phyloP scores from a whole-genome alignment of 2,888 invertebrate species.

The Luperina testacea region DNA sequence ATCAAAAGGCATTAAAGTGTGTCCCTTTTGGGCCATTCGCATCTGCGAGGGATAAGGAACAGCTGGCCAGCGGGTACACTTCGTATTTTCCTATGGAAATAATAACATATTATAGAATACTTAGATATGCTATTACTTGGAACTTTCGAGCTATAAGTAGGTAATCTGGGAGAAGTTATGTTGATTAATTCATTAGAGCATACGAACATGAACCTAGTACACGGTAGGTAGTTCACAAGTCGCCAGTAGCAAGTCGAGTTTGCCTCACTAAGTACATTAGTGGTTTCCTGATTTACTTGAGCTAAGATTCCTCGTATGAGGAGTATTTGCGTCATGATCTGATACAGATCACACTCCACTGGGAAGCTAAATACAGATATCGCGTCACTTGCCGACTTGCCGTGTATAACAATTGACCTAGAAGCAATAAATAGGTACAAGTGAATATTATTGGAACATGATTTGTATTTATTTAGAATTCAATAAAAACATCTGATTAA shows the following conservation, averaged over 20 bases:
- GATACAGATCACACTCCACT: slow-evolving; percentile 41
- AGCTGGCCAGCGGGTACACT: slow-evolving; percentile 8
- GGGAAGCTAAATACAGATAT: slow-evolving; percentile 52
- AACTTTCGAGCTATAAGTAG: neutral
- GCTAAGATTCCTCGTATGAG: slow-evolving; percentile 1
- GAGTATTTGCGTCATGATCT: slow-evolving; percentile 46
- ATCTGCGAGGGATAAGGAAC: slow-evolving; percentile 10
- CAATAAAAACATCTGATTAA: slow-evolving; percentile 6
- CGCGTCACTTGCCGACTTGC: slow-evolving; percentile 43
- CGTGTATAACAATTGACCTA: slow-evolving; percentile 56
- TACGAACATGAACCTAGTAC: neutral
- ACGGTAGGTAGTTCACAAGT: slow-evolving; percentile 13
- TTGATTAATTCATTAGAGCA: slow-evolving; percentile 34
- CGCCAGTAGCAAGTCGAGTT: slow-evolving; percentile 16
- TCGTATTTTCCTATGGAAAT: slow-evolving; percentile 4
- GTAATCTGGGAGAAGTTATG: neutral
- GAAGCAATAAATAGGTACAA: slow-evolving; percentile 42
- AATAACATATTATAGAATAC: slow-evolving; percentile 12
- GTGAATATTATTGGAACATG: slow-evolving; percentile 16
- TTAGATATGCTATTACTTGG: neutral
- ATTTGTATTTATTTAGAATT: slow-evolving; percentile 26
- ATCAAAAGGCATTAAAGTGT: slow-evolving; percentile 32
- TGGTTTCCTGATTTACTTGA: slow-evolving; percentile 19
- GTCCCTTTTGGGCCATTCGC: slow-evolving; percentile 33
- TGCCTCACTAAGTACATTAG: slow-evolving; percentile 27